Conservation (phyloP, 2,888 invertebrate species). For the Platycheirus albimanus region DNA sequence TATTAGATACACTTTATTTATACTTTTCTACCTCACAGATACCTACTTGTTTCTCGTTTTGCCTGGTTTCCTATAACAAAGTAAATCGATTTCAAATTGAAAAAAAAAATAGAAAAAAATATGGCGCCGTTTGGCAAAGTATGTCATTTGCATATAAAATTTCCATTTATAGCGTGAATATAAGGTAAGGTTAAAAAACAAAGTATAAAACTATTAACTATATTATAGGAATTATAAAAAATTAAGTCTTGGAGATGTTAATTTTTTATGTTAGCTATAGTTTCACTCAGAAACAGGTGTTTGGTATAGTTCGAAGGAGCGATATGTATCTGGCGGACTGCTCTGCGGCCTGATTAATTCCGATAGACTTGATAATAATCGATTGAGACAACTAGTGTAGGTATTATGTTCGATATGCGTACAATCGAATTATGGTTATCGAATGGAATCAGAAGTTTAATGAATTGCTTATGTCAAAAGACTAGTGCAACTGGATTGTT, state of each 20-base stretch:
- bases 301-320: background rate
- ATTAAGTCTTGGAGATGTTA: slow-evolving; percentile 2
- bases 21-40: background rate
- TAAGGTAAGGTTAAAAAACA: background rate
- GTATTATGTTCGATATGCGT: slow-evolving; percentile 5
- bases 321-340: slow-evolving; percentile 13
- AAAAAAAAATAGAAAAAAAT: slow-evolving; percentile 24
- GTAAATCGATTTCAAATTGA: slow-evolving; percentile 58
- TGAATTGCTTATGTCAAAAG: slow-evolving; percentile 30
- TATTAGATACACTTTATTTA: slow-evolving; percentile 33
- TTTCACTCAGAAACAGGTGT: slow-evolving; percentile 30
- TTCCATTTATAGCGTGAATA: slow-evolving; percentile 33
- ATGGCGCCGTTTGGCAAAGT: slow-evolving; percentile 61
- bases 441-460: slow-evolving; percentile 1
- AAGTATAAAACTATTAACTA: background rate
- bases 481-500: slow-evolving; percentile 4
- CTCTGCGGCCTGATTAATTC: too few relatives aligned
- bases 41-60: slow-evolving; percentile 44
- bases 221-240: background rate
- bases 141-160: slow-evolving; percentile 42
- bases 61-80: slow-evolving; percentile 39
- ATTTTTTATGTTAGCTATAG: background rate
- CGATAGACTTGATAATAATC: slow-evolving; percentile 1
- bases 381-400: slow-evolving; percentile 20
- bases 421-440: slow-evolving; percentile 25